Conservation (phyloP, 2,888 invertebrate species). For the Hanleya hanleyi region DNA sequence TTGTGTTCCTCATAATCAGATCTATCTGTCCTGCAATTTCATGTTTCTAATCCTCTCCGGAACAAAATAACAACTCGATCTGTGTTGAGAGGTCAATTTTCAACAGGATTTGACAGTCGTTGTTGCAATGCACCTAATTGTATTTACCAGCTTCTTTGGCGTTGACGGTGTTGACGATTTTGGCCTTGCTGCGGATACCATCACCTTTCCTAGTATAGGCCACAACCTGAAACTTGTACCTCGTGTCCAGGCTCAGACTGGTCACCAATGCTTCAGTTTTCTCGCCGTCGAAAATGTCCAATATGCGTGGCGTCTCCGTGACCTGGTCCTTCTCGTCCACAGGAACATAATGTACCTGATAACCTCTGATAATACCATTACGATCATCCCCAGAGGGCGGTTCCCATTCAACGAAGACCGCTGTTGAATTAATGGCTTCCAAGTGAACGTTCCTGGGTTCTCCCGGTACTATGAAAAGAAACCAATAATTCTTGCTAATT, state of each 20-base stretch:
- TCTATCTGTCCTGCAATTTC: too few relatives aligned
- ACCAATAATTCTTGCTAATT: too few relatives aligned
- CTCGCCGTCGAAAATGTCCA: constrained; percentile 86
- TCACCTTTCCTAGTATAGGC: constrained; percentile 98
- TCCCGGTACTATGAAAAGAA: constrained; percentile 93
- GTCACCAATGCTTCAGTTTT: constrained; percentile 86
- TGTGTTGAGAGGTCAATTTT: too few relatives aligned
- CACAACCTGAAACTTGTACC: constrained; percentile 90
- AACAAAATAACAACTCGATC: too few relatives aligned
- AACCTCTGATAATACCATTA: constrained; percentile 96
- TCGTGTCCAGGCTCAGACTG: constrained; percentile 94
- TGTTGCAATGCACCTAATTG: too few relatives aligned
- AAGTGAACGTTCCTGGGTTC: constrained; percentile 95
- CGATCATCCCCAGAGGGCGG: constrained; percentile 92
- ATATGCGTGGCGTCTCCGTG: constrained; percentile 36
- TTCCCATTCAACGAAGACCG: constrained; percentile 95
- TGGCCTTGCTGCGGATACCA: constrained; percentile 91
- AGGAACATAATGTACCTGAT: constrained; percentile 81
- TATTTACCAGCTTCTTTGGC: constrained; percentile 68
- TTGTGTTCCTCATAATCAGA: too few relatives aligned
- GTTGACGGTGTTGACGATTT: constrained; percentile 84
- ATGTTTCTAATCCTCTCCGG: too few relatives aligned
- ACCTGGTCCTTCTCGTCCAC: constrained; percentile 54
- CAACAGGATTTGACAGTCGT: too few relatives aligned
- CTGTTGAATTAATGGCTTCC: constrained; percentile 93